A percentile compares a stretch with the other conserved stretches of the same genome.
Evolutionary conservation across 2,113 vertebrate species (phyloP).

Genomic region (Eretmochelys imbricata): DNA sequence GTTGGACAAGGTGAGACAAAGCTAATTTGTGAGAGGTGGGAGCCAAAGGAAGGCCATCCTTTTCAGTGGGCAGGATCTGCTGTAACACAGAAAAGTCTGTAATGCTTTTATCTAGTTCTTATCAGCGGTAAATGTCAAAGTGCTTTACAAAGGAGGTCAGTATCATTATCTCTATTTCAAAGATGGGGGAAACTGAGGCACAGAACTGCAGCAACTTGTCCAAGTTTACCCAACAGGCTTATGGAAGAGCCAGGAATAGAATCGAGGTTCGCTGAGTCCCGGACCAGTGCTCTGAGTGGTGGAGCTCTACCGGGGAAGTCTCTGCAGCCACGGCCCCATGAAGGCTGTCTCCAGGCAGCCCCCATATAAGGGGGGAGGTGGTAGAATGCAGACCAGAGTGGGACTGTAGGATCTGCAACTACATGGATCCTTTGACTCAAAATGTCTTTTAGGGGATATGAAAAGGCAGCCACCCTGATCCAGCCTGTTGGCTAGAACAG

Average conservation of each 20-base stretch:
- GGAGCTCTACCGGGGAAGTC: not conserved
- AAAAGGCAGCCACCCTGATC: fast-evolving
- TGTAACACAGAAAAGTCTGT: not conserved
- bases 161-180: not conserved
- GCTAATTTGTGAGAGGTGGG: not conserved
- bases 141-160: not conserved
- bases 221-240: not conserved
- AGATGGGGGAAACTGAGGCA: not conserved
- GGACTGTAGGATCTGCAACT: not conserved
- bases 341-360: not conserved
- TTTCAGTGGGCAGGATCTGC: not conserved
- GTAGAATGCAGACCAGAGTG: not conserved
- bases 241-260: not conserved
- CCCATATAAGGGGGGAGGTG: not conserved
- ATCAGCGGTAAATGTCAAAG: not conserved
- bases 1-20: not conserved
- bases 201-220: not conserved
- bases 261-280: not conserved
- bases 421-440: not conserved
- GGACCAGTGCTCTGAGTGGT: not conserved
- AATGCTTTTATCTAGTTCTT: not conserved
- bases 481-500: fast-evolving
- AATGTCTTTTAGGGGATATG: not conserved
- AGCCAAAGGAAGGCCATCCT: not conserved
- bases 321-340: not conserved